These are phyloP conservation scores for Euleptes europaea DNA, from an alignment of 2,113 vertebrate species.

Conservation along the genomic window DNA sequence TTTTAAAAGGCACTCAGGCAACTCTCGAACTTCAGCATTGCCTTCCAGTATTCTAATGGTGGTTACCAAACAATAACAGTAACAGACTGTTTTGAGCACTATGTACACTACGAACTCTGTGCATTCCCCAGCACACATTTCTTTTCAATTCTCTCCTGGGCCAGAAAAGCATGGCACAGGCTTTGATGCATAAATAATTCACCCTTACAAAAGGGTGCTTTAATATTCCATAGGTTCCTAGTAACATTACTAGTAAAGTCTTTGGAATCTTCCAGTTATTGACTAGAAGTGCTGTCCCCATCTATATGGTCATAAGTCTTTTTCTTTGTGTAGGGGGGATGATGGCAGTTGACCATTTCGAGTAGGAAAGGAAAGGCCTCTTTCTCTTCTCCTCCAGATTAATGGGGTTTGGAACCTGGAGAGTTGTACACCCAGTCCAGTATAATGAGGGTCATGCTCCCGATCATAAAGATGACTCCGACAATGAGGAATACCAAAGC, in stretches of 20 bases:
- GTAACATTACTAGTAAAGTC: conserved; percentile 62
- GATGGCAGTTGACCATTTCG: conserved; percentile 55
- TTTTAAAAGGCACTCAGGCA: conserved; percentile 9
- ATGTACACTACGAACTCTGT: conserved; percentile 38
- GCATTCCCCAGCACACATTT: conserved; percentile 39
- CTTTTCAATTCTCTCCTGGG: conserved; percentile 41
- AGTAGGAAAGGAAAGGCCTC: conserved; percentile 26
- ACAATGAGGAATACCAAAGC: conserved; percentile 87
- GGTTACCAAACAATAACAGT: conserved; percentile 19
- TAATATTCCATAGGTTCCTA: conserved; percentile 51
- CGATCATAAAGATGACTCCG: conserved; percentile 93
- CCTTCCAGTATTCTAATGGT: conserved; percentile 32
- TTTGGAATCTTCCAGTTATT: conserved; percentile 68
- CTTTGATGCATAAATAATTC: conserved; percentile 62
- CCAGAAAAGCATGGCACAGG: conserved; percentile 50
- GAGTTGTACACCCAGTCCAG: conserved; percentile 94
- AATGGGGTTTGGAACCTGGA: conserved; percentile 77
- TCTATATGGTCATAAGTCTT: conserved; percentile 47
- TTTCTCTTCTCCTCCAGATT: conserved; percentile 45
- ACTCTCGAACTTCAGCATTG: conserved; percentile 34
- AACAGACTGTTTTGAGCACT: conserved; percentile 39
- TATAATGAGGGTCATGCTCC: conserved; percentile 92
- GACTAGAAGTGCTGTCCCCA: conserved; percentile 58
- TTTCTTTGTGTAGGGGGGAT: conserved; percentile 15
- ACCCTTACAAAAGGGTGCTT: conserved; percentile 45